Evolutionary conservation across 1,140 invertebrate genomes (phyloP).

Genomic region (Pseudachorutes palmiensis): DNA sequence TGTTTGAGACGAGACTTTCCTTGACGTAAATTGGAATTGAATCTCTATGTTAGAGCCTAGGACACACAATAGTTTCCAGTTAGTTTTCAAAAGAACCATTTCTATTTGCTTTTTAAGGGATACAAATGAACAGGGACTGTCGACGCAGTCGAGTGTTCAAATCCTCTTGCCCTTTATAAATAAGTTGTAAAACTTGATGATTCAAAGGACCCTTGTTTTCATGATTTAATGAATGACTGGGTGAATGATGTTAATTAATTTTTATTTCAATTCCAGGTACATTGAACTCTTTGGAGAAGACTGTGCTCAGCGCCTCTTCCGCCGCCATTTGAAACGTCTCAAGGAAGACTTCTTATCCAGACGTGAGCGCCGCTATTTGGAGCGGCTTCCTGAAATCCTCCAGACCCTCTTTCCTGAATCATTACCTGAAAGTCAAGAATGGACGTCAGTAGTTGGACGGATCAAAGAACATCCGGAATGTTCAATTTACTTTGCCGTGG

Average conservation of each 20-base stretch:
- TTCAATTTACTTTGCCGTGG: slow-evolving; percentile 48
- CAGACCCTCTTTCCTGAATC: slow-evolving; percentile 70
- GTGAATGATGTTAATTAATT: neutral
- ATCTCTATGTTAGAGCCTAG: neutral
- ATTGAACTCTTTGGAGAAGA: slow-evolving; percentile 84
- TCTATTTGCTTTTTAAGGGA: too few species aligned
- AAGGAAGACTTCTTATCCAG: slow-evolving; percentile 75
- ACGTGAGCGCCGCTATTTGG: slow-evolving; percentile 70
- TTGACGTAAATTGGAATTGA: neutral
- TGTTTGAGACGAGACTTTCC: neutral
- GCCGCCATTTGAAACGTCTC: slow-evolving; percentile 71
- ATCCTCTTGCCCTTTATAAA: too few species aligned
- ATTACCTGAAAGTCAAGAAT: slow-evolving; percentile 39
- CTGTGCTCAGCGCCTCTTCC: slow-evolving; percentile 68
- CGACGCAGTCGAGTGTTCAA: too few species aligned
- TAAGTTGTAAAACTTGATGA: too few species aligned
- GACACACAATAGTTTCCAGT: too few species aligned
- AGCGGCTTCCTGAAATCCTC: slow-evolving; percentile 67
- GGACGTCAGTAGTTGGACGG: slow-evolving; percentile 46
- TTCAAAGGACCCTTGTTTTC: neutral
- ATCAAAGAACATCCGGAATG: slow-evolving; percentile 49
- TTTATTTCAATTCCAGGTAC: slow-evolving; percentile 46
- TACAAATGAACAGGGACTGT: too few species aligned
- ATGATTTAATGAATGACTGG: neutral
- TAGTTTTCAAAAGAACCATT: neutral